Base-by-base conservation (phyloP, 1,140 invertebrate genomes). In the Eueides isabella region DNA sequence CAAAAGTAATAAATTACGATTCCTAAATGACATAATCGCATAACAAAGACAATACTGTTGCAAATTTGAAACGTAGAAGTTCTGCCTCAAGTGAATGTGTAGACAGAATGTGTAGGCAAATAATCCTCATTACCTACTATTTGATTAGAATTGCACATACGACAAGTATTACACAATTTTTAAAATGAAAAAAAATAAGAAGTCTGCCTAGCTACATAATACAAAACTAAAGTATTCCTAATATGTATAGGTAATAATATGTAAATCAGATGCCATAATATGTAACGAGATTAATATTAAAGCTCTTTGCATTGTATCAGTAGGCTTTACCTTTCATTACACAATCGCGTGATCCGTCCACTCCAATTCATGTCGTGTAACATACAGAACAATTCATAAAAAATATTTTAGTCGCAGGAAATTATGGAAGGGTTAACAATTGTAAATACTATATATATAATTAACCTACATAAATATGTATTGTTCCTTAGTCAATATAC, bases 341-440 rank as follows among this genome's bases (percentile, higher is more conserved):
- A 76, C 41, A 69, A 72, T 79, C 67, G 77, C 77, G 74, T 76
- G 77, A 70, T 61, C 29, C 63, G 67, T 72, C 67, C 28, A 67
- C 55, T 70, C 61, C 61, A 62, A 31, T 33, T 38, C 14, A 63
- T 41, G 23, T 35, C n/a, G 28, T n/a, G 28, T 41, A 64, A 26
- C 38, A 28, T 44, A 72, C 70, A 72, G 28, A 62, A 72, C 19
- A 64, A 7, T 31, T 31, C 9, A 7, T n/a, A n/a, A n/a, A n/a
- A n/a, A n/a, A n/a, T n/a, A n/a, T n/a, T n/a, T 55, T 55, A 62
- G 12, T 3, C 6, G 3, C 6, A 29, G 61, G 23, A 62, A 62
- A 29, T 62, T 29, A 30, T 62, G 61, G 29, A 29, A 62, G 61
- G 28, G 23, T 28, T 62, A 30, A 30, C 4, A 62, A 30, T 30